A percentile compares a stretch with the other conserved stretches of the same genome.
phyloP scores from a whole-genome alignment of 2,113 vertebrate species.

The Megaceryle torquata region DNA sequence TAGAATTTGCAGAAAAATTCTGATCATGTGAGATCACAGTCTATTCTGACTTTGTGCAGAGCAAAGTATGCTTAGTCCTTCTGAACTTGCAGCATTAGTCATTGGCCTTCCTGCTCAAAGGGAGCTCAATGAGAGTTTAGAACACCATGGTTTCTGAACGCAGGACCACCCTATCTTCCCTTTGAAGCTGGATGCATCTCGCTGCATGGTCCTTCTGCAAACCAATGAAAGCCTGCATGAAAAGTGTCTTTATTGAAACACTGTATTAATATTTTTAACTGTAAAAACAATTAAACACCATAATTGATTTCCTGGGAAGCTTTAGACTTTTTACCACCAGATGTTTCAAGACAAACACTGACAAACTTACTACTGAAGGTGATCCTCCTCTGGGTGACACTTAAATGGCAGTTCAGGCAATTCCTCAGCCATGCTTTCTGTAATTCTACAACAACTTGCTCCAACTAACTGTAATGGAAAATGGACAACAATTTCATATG shows the following conservation, averaged over 20 bases:
- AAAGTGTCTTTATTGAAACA: neutral
- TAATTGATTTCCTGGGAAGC: neutral
- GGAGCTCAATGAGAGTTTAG: neutral
- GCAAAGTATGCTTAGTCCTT: neutral
- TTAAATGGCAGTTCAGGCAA: neutral
- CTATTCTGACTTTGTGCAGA: neutral
- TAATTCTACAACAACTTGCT: neutral
- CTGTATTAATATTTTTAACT: neutral
- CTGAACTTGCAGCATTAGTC: neutral
- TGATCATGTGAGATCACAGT: neutral
- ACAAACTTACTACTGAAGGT: neutral
- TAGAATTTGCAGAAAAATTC: neutral
- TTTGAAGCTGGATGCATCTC: neutral
- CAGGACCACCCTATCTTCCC: accelerated
- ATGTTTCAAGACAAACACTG: neutral
- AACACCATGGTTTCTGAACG: neutral
- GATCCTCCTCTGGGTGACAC: neutral
- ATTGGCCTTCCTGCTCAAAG: neutral
- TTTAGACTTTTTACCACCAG: neutral
- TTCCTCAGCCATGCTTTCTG: neutral
- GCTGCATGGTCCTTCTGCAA: neutral
- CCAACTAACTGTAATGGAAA: neutral
- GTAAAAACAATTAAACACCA: neutral
- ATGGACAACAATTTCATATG: neutral
- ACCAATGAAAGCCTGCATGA: neutral